These are phyloP conservation scores for Galago senegalensis DNA, from an alignment of 2,797 vertebrate species.

Conservation along the genomic window DNA sequence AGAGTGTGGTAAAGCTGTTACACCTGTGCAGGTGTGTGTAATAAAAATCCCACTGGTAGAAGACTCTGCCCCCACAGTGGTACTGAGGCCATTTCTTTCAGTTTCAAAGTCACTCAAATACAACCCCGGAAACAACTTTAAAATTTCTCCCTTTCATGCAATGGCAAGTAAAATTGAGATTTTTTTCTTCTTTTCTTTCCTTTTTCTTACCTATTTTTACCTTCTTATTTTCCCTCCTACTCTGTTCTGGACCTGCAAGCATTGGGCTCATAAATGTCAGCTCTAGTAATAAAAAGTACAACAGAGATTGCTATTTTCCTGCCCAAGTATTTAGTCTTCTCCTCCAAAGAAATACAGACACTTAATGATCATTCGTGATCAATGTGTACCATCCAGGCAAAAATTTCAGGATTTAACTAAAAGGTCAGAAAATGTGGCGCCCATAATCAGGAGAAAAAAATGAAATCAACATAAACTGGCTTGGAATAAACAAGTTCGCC, in stretches of 20 bases:
- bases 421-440: neutral
- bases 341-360: neutral
- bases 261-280: neutral
- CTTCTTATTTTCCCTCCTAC: neutral
- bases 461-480: neutral
- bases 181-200: neutral
- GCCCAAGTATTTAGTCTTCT: neutral
- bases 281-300: neutral
- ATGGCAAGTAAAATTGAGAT: neutral
- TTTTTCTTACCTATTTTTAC: neutral
- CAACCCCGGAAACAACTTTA: neutral
- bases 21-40: neutral
- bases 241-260: neutral
- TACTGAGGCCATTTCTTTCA: neutral
- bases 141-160: neutral
- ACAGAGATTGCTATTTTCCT: neutral
- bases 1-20: neutral
- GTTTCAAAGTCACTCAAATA: neutral
- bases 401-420: neutral
- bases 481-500: neutral
- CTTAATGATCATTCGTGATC: neutral
- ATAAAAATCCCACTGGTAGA: neutral
- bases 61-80: neutral
- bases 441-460: neutral
- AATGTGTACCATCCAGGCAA: neutral